Evolutionary conservation across 2,113 vertebrate genomes (phyloP), one percentile per base, ranked within the genome.

Genomic region (Alligator sinensis): DNA sequence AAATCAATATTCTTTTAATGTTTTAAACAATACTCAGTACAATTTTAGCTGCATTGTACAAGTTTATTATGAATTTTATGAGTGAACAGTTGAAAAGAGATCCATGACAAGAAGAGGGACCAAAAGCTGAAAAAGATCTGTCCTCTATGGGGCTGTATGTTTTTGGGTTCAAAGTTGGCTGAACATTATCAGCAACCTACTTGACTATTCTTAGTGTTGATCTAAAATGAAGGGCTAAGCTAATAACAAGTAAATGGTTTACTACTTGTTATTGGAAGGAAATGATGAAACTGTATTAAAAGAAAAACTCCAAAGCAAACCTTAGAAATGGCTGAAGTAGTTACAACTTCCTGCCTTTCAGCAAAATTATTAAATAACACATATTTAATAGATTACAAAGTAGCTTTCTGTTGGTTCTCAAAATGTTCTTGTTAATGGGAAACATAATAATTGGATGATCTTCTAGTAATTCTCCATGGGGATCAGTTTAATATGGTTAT

Each of bases 21-120:
- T 82, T 93, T 82, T 88, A 60, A 90, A 92, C 90, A 96, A 84
- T 93, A 92, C 34, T 96, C 82, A 58, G 5, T 83, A 57, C 92
- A 94, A 90, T 91, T 66, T 83, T 38, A 77, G 13, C 15, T 93
- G 62, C 47, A 57, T 63, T 64, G 94, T 92, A 83, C 89, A 94
- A 64, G 75, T 82, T 58, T 95, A 72, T 90, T 92, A 81, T 72
- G 76, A 78, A 30, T 81, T 86, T 80, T 28, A 64, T 59, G 75
- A 94, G 79, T 82, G 72, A 93, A 94, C 94, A 58, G 82, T 86
- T 90, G 94, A 80, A 70, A 91, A 93, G 77, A 82, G 72, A 87
- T 30, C 16, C 68, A 70, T 77, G 15, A 61, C 91, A 70, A n/a
- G 28, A 30, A 80, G 59, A 85, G 54, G 87, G 16, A 82, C 38